Conservation (phyloP, 2,888 invertebrate species). For the Noctua janthe region DNA sequence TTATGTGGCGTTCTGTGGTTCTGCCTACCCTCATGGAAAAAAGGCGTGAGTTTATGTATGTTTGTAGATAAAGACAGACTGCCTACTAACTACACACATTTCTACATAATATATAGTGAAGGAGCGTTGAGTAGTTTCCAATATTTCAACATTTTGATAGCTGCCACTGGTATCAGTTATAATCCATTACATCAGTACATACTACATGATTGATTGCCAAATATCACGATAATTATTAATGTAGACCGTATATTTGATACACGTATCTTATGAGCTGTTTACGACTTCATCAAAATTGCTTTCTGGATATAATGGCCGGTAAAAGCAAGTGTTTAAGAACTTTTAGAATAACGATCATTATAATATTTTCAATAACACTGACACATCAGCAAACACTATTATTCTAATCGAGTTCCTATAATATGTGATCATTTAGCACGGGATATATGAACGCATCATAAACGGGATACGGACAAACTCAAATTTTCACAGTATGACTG, state of each 20-base stretch:
- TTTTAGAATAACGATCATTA: neutral
- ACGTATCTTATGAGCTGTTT: neutral
- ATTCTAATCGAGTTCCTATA: neutral
- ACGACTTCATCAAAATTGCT: neutral
- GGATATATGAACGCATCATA: neutral
- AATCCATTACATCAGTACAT: conserved; percentile 30
- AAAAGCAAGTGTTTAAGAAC: neutral
- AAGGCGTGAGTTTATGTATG: too few species aligned
- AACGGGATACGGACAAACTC: neutral
- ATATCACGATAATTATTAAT: conserved; percentile 4
- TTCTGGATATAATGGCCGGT: neutral
- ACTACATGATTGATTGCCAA: conserved; percentile 30
- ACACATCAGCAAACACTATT: neutral
- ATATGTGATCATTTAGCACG: neutral
- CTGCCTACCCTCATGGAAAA: too few species aligned
- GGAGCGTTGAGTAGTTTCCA: conserved; percentile 27
- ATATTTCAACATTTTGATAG: conserved; percentile 40
- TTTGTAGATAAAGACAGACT: neutral
- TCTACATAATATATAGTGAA: neutral
- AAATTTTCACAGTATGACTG: neutral
- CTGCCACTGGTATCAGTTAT: conserved; percentile 12
- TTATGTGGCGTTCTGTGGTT: too few species aligned
- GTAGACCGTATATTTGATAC: conserved; percentile 2
- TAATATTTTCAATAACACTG: neutral
- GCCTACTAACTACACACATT: neutral